These are phyloP conservation scores for Diuraphis noxia DNA, from an alignment of 1,140 invertebrate genomes.

Conservation along the genomic window DNA sequence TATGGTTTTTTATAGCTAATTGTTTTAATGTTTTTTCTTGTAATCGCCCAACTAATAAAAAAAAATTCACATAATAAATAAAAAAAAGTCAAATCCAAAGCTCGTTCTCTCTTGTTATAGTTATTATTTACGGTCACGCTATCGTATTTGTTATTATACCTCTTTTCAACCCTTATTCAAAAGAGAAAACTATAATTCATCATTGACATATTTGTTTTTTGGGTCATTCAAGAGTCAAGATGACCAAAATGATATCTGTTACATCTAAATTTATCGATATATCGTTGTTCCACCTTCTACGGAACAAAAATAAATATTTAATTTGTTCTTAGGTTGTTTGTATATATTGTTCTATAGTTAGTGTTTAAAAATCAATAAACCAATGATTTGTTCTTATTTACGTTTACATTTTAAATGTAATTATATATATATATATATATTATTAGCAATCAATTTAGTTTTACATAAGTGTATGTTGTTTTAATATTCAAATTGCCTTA, in stretches of 20 bases:
- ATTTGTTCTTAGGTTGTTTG: neutral
- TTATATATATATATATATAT: neutral
- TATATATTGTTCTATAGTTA: neutral
- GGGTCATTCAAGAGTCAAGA: neutral
- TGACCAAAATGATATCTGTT: constrained; percentile 17
- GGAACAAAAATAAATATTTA: neutral
- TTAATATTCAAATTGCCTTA: neutral
- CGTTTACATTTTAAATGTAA: neutral
- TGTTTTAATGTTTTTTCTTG: constrained; percentile 51
- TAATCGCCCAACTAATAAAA: constrained; percentile 41
- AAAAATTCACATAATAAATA: constrained; percentile 29
- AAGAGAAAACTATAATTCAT: constrained; percentile 22
- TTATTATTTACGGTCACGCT: constrained; percentile 39
- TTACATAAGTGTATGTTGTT: neutral
- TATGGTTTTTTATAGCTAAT: constrained; percentile 35
- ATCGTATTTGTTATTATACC: constrained; percentile 47
- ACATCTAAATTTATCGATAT: neutral
- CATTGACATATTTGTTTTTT: constrained; percentile 19
- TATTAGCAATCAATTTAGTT: neutral
- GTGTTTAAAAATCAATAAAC: neutral
- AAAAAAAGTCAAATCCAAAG: neutral
- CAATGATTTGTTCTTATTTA: neutral
- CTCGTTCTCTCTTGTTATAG: neutral
- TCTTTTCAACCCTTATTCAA: neutral
- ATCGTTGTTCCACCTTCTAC: neutral